These are phyloP conservation scores for Enteromius unitaeniatus DNA, from an alignment of 2,797 vertebrate genomes.

Conservation along the genomic window DNA sequence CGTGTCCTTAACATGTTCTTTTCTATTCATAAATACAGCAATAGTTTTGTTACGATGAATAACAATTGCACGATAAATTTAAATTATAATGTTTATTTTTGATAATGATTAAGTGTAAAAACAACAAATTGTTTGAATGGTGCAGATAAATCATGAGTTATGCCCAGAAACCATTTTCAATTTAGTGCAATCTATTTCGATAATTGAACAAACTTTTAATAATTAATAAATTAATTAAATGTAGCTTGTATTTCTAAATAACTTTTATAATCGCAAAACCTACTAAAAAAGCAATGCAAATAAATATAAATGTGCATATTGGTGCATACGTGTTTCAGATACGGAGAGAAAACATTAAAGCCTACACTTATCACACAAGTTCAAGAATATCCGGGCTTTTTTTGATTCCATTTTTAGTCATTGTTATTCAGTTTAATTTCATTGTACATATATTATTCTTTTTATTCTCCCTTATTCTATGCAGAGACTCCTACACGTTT, in stretches of 20 bases:
- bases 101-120: too few relatives aligned
- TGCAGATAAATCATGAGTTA: background rate
- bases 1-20: conserved; percentile 5
- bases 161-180: background rate
- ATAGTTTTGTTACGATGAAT: background rate
- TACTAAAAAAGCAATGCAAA: background rate
- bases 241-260: background rate
- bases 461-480: background rate
- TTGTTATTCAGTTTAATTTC: background rate
- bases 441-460: background rate
- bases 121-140: background rate
- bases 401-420: background rate
- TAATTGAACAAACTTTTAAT: too few relatives aligned
- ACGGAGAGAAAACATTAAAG: background rate
- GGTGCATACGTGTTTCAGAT: background rate
- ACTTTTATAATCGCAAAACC: background rate
- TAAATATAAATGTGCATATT: background rate
- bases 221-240: background rate
- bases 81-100: too few relatives aligned
- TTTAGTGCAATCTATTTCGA: too few relatives aligned
- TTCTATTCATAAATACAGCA: background rate
- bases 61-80: too few relatives aligned
- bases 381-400: background rate
- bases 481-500: background rate
- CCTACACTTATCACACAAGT: background rate